Percentiles rank a stretch among this genome's conserved stretches.
phyloP scores from a whole-genome alignment of 2,113 vertebrate species.

The Hippolais icterina region DNA sequence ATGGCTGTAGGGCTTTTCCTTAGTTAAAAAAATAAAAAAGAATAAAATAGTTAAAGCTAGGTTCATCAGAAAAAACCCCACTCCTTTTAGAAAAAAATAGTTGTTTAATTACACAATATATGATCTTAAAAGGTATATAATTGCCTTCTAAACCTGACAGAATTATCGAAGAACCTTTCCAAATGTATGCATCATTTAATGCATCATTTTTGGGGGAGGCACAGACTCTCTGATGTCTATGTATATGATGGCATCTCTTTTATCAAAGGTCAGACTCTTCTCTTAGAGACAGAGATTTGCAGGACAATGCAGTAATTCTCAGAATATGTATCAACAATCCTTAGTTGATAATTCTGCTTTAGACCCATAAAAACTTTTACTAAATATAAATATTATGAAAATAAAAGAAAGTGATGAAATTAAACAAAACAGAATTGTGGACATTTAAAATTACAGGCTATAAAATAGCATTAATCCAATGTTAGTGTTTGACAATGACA shows the following conservation, averaged over 20 bases:
- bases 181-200: neutral
- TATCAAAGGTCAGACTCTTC: neutral
- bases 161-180: neutral
- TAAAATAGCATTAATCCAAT: neutral
- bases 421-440: neutral
- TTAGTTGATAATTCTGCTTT: neutral
- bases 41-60: neutral
- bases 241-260: neutral
- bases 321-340: neutral
- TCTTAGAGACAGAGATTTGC: neutral
- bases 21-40: neutral
- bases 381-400: neutral
- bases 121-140: neutral
- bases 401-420: neutral
- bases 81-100: neutral
- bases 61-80: accelerated
- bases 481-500: neutral
- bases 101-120: neutral
- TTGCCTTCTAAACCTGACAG: neutral
- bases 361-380: neutral
- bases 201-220: neutral
- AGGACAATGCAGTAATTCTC: neutral
- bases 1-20: neutral
- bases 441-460: neutral
- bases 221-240: neutral